Conservation (phyloP, 2,888 invertebrate species). For the Tiliacea aurago region DNA sequence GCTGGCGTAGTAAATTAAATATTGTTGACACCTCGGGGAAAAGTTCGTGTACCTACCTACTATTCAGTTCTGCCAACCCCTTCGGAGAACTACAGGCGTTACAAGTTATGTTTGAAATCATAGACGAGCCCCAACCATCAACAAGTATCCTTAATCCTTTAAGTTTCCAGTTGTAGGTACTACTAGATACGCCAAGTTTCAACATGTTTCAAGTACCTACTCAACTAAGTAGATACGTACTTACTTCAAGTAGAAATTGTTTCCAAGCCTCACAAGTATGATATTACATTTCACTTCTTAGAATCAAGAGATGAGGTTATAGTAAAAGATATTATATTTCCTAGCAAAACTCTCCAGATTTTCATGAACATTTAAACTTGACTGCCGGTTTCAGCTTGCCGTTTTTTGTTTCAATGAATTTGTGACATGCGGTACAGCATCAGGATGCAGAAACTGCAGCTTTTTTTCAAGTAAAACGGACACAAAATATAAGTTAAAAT, state of each 20-base stretch:
- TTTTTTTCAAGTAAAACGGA: not conserved
- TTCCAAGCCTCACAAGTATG: slow-evolving; percentile 5
- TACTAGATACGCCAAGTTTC: slow-evolving; percentile 25
- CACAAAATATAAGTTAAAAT: not conserved
- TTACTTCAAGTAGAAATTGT: slow-evolving; percentile 8
- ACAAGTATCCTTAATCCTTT: not conserved
- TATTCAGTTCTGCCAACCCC: no score
- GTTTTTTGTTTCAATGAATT: slow-evolving; percentile 19
- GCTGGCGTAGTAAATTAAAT: no score
- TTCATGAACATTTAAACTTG: not conserved
- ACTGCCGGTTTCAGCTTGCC: not conserved
- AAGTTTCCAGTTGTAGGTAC: slow-evolving; percentile 7
- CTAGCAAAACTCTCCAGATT: not conserved
- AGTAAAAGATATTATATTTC: not conserved
- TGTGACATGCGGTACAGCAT: not conserved
- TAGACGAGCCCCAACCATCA: not conserved
- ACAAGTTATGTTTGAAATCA: slow-evolving; percentile 11
- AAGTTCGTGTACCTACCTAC: no score
- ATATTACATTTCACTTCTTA: slow-evolving; percentile 28
- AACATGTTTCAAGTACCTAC: slow-evolving; percentile 6
- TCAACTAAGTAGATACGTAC: slow-evolving; percentile 4
- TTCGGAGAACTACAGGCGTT: not conserved
- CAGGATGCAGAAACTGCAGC: not conserved
- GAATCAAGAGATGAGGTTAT: not conserved
- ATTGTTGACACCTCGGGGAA: no score